Conservation (phyloP, 2,888 invertebrate species). For the Tipula vernalis region DNA sequence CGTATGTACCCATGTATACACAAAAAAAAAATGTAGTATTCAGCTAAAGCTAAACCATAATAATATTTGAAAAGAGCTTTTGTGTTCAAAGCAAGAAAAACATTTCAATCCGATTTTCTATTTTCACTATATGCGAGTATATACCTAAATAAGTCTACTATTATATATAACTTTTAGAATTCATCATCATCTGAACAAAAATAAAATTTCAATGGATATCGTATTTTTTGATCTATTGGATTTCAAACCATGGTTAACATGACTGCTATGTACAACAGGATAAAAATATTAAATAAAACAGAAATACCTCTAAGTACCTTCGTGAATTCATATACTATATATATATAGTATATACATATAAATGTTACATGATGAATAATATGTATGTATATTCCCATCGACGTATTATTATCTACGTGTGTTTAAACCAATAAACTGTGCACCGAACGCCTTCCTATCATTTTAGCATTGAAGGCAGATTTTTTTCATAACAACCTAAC, state of each 20-base stretch:
- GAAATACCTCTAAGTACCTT: not conserved
- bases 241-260: not conserved
- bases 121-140: not conserved
- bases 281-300: not conserved
- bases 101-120: not conserved
- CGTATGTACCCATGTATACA: too few relatives aligned
- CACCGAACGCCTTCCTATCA: too few relatives aligned
- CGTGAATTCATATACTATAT: too few relatives aligned
- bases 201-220: not conserved
- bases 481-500: not conserved
- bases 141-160: not conserved
- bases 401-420: too few relatives aligned
- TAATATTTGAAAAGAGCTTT: not conserved
- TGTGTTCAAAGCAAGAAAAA: not conserved
- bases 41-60: not conserved
- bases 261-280: not conserved
- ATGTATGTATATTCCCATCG: too few relatives aligned
- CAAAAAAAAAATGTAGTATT: not conserved
- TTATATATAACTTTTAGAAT: not conserved
- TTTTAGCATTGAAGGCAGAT: not conserved
- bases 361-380: not conserved
- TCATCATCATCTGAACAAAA: not conserved
- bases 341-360: too few relatives aligned
- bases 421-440: too few relatives aligned
- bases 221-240: not conserved